Conservation (phyloP, 2,113 vertebrate genomes). For the Glaucidium brasilianum region DNA sequence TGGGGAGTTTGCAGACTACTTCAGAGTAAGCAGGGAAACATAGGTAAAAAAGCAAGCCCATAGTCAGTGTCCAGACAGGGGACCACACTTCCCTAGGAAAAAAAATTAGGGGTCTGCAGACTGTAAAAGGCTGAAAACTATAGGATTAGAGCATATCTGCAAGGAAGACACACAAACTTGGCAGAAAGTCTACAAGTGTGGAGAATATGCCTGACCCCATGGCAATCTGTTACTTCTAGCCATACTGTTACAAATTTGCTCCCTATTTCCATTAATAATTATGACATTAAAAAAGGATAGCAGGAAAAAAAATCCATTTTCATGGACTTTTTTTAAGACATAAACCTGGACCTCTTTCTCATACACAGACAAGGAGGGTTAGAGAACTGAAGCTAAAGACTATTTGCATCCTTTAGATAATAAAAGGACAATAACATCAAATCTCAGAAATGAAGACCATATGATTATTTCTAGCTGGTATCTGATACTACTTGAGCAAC, state of each 20-base stretch:
- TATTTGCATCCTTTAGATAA: not conserved
- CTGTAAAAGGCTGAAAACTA: not conserved
- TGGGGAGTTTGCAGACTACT: not conserved
- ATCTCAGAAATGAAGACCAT: slow-evolving; percentile 4
- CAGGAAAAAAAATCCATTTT: not conserved
- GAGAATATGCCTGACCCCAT: not conserved
- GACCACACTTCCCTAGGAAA: not conserved
- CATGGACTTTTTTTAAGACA: not conserved
- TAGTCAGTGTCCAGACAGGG: not conserved
- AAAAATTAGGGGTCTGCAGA: not conserved
- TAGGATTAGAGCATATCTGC: not conserved
- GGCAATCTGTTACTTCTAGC: not conserved
- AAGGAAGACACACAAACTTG: not conserved
- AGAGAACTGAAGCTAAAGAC: not conserved
- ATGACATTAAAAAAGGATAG: not conserved
- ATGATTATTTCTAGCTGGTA: not conserved
- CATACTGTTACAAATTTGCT: not conserved
- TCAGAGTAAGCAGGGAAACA: not conserved
- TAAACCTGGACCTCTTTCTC: not conserved
- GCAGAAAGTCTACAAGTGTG: not conserved
- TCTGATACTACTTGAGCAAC: not conserved
- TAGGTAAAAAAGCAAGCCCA: not conserved
- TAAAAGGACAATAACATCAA: not conserved
- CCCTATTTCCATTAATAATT: not conserved
- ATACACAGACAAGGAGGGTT: not conserved